These are phyloP conservation scores for Microcebus jonahi DNA, from an alignment of 2,113 vertebrate species.

Conservation along the genomic window DNA sequence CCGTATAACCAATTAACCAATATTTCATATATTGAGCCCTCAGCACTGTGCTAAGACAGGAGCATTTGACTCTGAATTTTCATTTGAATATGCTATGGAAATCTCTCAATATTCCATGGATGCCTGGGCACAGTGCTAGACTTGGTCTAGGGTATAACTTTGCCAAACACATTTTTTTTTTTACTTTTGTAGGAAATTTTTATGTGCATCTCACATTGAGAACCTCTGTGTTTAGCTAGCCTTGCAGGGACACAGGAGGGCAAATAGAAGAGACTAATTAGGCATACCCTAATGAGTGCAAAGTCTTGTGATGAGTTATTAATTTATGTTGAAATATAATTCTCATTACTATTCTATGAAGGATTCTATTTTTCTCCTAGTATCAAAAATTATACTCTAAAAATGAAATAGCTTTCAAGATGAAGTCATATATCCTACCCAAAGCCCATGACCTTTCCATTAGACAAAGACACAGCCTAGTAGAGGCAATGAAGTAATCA, in stretches of 20 bases:
- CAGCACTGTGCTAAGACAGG: not conserved
- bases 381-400: constrained; percentile 9
- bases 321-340: constrained; percentile 32
- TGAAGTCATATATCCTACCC: not conserved
- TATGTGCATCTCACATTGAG: not conserved
- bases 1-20: constrained; percentile 1
- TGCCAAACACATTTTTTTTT: not conserved
- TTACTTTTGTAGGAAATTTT: not conserved
- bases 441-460: not conserved
- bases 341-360: constrained; percentile 15
- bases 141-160: not conserved
- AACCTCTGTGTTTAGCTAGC: not conserved
- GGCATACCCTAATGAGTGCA: not conserved
- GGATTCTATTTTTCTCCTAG: not conserved
- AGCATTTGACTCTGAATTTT: not conserved
- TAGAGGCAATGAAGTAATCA: not conserved
- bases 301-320: not conserved
- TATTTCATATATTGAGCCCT: not conserved
- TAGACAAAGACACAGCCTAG: not conserved
- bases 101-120: not conserved
- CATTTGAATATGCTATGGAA: not conserved
- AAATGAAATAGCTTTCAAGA: not conserved
- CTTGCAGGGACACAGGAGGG: not conserved
- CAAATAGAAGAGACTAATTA: constrained; percentile 32
- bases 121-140: not conserved